Base-by-base conservation (phyloP, 2,113 vertebrate genomes). In the Oncorhynchus tshawytscha region DNA sequence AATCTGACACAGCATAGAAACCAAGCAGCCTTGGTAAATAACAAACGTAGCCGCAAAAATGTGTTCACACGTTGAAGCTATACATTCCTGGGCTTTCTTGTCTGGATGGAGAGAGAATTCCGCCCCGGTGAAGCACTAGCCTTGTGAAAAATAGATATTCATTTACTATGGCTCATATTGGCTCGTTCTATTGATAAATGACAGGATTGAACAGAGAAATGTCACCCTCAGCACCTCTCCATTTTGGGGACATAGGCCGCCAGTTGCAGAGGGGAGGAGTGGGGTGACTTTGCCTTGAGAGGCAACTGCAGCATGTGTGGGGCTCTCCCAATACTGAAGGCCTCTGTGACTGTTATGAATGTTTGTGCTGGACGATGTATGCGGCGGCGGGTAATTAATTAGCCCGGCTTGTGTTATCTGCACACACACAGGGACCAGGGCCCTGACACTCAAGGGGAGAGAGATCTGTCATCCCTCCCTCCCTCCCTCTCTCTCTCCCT, bases 301-400 rank as follows among this genome's bases (percentile, higher is more conserved):
- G 45, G 45, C 2, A 34, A 25, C 45, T 5, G 45, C 45, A 49
- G n/a, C 0, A 45, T 3, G 39, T 22, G 20, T 48, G n/a, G 0
- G 13, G n/a, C 9, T 15, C 54, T 39, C 1, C 6, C 62, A 22
- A 13, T 70, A 1, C 20, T n/a, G 0, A 45, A 45, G 0, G 72
- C 67, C 67, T 77, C 51, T 57, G 5, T 71, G 68, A 71, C 74
- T 78, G 78, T 78, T 80, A 72, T 69, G 54, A 72, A 81, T 18
- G 71, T 57, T 75, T 72, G 16, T 59, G 7, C 31, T 16, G 25
- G 70, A 76, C 24, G 48, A 78, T 80, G 87, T 85, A 81, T 27
- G 78, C 82, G 81, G 73, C 75, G 71, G 31, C 27, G 24, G 82
- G 75, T 88, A 74, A 89, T 89, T 89, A 87, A 90, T 88, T 88